Conservation (phyloP, 2,113 vertebrate species). For the Pollachius pollachius region DNA sequence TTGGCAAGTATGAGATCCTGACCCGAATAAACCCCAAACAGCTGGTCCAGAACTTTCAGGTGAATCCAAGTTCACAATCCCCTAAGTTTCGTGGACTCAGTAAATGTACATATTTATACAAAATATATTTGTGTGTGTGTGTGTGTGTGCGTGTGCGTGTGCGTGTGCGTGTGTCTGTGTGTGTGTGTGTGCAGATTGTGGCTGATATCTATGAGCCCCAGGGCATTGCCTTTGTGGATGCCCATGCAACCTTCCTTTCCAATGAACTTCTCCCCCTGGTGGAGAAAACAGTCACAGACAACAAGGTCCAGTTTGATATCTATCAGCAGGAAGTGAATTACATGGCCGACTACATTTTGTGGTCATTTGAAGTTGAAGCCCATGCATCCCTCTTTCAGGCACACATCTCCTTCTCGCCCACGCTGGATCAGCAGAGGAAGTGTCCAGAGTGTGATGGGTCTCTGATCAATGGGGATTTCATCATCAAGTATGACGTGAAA, state of each 20-base stretch:
- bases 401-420: slow-evolving; percentile 71
- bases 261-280: slow-evolving; percentile 82
- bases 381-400: slow-evolving; percentile 49
- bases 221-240: slow-evolving; percentile 81
- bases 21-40: too few species aligned
- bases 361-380: not conserved
- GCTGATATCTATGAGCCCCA: slow-evolving; percentile 88
- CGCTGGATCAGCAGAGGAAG: slow-evolving; percentile 80
- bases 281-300: slow-evolving; percentile 82
- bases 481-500: slow-evolving; percentile 86
- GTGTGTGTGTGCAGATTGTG: slow-evolving; percentile 75
- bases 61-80: too few species aligned
- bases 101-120: too few species aligned
- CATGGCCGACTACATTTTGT: not conserved
- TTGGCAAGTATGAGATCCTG: too few species aligned
- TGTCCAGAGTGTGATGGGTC: slow-evolving; percentile 80
- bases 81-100: too few species aligned
- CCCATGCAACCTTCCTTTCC: slow-evolving; percentile 80
- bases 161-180: too few species aligned
- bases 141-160: too few species aligned
- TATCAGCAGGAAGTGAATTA: not conserved
- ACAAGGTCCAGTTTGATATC: slow-evolving; percentile 71
- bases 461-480: slow-evolving; percentile 85
- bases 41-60: too few species aligned
- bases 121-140: too few species aligned